Conservation (phyloP, 1,140 invertebrate genomes). For the Sycophila sp. region DNA sequence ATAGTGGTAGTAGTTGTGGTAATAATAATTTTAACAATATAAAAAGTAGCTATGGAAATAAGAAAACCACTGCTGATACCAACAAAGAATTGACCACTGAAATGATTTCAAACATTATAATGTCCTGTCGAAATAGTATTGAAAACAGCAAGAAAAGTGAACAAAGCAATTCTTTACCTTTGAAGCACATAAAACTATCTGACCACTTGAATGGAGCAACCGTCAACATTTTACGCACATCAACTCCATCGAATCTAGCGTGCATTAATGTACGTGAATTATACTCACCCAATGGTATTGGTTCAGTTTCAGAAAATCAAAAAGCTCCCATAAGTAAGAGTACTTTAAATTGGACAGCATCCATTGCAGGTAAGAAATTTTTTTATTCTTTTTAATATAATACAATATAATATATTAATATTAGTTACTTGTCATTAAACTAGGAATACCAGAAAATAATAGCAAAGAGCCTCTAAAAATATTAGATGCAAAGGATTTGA, state of each 20-base stretch:
- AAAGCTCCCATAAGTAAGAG: not conserved
- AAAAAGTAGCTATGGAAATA: constrained; percentile 19
- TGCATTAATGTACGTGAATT: constrained; percentile 7
- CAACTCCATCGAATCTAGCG: not conserved
- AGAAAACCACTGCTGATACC: not conserved
- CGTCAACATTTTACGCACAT: constrained; percentile 9
- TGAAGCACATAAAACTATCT: constrained; percentile 33
- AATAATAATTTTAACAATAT: not conserved
- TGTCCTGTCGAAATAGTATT: constrained; percentile 27
- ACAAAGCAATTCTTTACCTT: not conserved
- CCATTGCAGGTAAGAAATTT: not conserved
- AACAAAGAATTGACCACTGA: constrained; percentile 30
- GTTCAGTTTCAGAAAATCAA: not conserved
- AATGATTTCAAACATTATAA: constrained; percentile 33
- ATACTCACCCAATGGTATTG: not conserved
- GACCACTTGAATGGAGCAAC: constrained; percentile 35
- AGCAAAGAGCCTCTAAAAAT: not conserved
- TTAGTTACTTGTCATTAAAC: not conserved
- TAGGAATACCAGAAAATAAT: not conserved
- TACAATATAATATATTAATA: not conserved
- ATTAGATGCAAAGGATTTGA: not conserved
- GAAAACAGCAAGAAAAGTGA: not conserved
- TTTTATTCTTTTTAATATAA: not conserved
- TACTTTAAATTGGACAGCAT: not conserved
- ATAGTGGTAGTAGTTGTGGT: not conserved